Conservation (phyloP, 2,113 vertebrate species). For the Apaloderma vittatum region DNA sequence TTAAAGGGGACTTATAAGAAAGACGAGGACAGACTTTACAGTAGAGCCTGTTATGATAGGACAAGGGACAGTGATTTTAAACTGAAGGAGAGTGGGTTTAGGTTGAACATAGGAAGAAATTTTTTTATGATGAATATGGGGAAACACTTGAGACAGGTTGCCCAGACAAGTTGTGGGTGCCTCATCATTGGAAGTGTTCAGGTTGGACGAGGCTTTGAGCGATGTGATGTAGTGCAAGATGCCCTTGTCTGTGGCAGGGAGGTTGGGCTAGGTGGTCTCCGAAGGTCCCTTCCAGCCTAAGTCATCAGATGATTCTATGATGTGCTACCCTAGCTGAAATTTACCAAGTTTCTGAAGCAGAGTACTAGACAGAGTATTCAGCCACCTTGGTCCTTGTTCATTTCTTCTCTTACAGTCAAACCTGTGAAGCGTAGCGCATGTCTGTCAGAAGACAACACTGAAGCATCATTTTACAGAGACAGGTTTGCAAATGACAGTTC, state of each 20-base stretch:
- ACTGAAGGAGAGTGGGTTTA: not conserved
- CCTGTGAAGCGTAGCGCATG: not conserved
- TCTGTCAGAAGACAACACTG: not conserved
- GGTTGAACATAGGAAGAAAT: not conserved
- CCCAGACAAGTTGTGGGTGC: not conserved
- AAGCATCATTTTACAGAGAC: not conserved
- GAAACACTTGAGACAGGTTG: not conserved
- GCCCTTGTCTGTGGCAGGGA: too few species aligned
- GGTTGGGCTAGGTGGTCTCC: not conserved
- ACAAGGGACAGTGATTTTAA: rapidly evolving
- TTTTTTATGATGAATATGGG: rapidly evolving
- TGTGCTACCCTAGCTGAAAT: not conserved
- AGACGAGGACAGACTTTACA: not conserved
- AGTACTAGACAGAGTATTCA: not conserved
- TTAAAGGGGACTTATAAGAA: not conserved
- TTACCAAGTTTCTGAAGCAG: not conserved
- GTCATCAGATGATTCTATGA: not conserved
- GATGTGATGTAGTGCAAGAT: rapidly evolving
- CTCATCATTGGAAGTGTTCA: rapidly evolving
- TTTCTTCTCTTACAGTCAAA: not conserved
- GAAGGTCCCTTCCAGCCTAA: not conserved
- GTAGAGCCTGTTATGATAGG: not conserved
- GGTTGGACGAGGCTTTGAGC: not conserved
- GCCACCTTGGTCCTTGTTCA: not conserved
- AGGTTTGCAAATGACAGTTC: not conserved